Conservation (phyloP, 2,113 vertebrate species). For the Barbus barbus region DNA sequence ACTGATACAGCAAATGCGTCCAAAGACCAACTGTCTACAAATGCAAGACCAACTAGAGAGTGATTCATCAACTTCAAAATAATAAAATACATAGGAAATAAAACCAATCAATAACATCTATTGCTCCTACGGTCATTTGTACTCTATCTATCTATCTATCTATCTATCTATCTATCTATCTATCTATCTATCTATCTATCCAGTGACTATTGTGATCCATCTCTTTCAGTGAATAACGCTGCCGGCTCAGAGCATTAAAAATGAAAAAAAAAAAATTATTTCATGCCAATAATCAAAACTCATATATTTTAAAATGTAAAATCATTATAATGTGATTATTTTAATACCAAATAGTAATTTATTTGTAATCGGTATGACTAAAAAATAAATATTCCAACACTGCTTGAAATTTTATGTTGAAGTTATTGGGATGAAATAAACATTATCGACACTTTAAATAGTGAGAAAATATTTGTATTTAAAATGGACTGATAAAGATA, state of each 20-base stretch:
- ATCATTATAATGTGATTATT: background rate
- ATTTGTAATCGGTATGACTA: background rate
- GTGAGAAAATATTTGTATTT: background rate
- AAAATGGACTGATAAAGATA: background rate
- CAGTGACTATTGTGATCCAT: background rate
- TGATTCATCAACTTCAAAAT: background rate
- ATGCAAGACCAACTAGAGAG: constrained; percentile 66
- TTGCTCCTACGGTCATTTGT: no score
- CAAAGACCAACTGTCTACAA: constrained; percentile 77
- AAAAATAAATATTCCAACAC: background rate
- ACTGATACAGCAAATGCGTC: constrained; percentile 67
- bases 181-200: background rate
- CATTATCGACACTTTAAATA: background rate
- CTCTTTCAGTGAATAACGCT: background rate
- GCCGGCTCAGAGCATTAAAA: no score
- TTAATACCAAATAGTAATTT: background rate
- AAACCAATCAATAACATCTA: background rate
- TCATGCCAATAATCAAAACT: no score
- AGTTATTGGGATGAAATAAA: background rate
- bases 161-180: background rate
- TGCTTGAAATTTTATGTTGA: background rate
- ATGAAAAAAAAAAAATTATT: no score
- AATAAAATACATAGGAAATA: background rate
- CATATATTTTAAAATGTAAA: no score
- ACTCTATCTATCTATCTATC: background rate